Conservation (phyloP, 2,113 vertebrate species). For the Equus quagga region DNA sequence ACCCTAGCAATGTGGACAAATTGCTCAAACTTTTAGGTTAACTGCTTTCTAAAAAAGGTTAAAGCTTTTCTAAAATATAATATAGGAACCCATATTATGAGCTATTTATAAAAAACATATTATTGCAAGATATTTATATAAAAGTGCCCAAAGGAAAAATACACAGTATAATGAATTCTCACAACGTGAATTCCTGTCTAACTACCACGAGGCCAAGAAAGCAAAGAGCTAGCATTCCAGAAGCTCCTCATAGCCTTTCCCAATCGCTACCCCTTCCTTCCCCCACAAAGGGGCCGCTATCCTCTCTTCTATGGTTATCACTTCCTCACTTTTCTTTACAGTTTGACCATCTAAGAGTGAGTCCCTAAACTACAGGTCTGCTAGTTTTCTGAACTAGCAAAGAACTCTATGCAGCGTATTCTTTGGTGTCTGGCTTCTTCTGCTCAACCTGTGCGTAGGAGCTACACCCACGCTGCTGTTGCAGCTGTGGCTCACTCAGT, state of each 20-base stretch:
- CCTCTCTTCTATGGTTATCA: neutral
- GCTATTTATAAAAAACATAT: neutral
- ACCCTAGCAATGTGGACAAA: neutral
- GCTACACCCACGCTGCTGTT: neutral
- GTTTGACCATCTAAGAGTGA: no score
- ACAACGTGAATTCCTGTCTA: neutral
- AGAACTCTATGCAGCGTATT: accelerated
- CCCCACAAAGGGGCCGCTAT: neutral
- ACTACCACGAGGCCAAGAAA: neutral
- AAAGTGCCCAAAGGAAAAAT: neutral
- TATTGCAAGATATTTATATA: neutral
- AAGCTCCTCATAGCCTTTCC: neutral
- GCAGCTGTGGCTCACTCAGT: neutral
- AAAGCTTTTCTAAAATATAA: neutral
- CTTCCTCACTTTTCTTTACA: neutral
- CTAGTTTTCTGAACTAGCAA: neutral
- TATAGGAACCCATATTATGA: neutral
- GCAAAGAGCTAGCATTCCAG: neutral
- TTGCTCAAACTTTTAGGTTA: neutral
- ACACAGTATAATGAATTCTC: neutral
- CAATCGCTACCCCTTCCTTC: accelerated
- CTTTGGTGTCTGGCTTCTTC: neutral
- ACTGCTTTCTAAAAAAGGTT: neutral
- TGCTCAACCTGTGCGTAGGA: neutral
- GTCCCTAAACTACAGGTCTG: neutral